Percentiles rank a stretch among this genome's conserved stretches.
Conservation (phyloP, 2,113 vertebrate species). For the Rhineura floridana region DNA sequence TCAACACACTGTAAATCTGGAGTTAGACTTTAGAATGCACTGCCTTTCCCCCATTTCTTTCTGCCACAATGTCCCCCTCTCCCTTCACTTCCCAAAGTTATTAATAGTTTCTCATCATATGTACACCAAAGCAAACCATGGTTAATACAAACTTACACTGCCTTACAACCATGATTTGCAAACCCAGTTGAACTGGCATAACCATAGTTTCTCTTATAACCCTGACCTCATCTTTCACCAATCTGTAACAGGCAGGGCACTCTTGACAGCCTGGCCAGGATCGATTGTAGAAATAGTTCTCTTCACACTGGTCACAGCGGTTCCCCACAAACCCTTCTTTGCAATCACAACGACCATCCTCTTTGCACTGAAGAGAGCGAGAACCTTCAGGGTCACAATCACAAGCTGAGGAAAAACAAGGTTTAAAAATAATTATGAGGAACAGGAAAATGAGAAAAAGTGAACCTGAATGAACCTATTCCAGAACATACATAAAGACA, state of each 20-base stretch:
- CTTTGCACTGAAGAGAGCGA: slow-evolving; percentile 84
- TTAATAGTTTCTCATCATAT: background rate
- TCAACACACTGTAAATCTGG: background rate
- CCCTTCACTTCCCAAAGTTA: background rate
- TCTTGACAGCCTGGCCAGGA: slow-evolving; percentile 92
- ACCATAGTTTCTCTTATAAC: accelerated
- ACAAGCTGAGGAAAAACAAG: slow-evolving; percentile 80
- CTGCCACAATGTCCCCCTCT: background rate
- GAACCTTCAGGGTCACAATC: slow-evolving; percentile 95
- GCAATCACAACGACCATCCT: slow-evolving; percentile 88
- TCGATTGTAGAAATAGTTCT: slow-evolving; percentile 98
- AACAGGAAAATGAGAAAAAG: background rate
- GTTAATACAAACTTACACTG: background rate
- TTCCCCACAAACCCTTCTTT: slow-evolving; percentile 91
- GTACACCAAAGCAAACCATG: background rate
- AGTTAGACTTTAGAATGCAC: background rate
- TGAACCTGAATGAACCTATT: background rate
- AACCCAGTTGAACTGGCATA: background rate
- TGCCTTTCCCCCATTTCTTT: background rate
- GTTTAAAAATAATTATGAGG: slow-evolving; percentile 21
- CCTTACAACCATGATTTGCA: background rate
- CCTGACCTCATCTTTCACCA: slow-evolving; percentile 94
- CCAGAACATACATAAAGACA: background rate
- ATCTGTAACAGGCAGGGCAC: slow-evolving; percentile 92
- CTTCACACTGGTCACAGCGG: slow-evolving; percentile 95